Base-by-base conservation (phyloP, 2,888 invertebrate genomes). In the Rhabditoides inermis region DNA sequence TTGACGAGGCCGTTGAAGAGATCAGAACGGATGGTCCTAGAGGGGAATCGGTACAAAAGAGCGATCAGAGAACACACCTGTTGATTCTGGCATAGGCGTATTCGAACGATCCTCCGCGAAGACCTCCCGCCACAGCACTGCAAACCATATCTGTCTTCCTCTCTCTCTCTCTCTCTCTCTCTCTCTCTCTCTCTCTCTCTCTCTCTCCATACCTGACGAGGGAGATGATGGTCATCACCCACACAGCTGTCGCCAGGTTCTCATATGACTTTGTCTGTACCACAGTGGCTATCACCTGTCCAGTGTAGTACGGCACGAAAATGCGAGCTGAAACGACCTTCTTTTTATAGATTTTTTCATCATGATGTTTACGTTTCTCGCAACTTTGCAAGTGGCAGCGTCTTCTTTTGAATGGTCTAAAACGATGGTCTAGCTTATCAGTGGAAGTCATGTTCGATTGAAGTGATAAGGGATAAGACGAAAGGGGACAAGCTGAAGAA, bases 291-390 rank as follows among this genome's bases (percentile, higher is more conserved):
- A 79, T 78, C 28, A 79, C 78, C 53, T 76, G 71, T 32, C 66
- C 66, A 1, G 78, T 78, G 62, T 75, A 79, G 64, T 69, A 79
- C 5, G 79, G 78, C 2, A 78, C 74, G 63, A 79, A 79, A 45
- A 79, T 77, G 47, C 78, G 71, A 32, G 77, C 77, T 73, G 51
- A 45, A 71, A 56, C 4, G n/a, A n/a, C n/a, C n/a, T n/a, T n/a
- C n/a, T n/a, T n/a, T n/a, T n/a, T n/a, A n/a, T n/a, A n/a, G n/a
- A n/a, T n/a, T n/a, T n/a, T n/a, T n/a, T n/a, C n/a, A n/a, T n/a
- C n/a, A n/a, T n/a, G n/a, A n/a, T n/a, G n/a, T n/a, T n/a, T n/a
- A n/a, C n/a, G n/a, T n/a, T n/a, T n/a, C n/a, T n/a, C n/a, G n/a
- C n/a, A n/a, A n/a, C n/a, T n/a, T n/a, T n/a, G n/a, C n/a, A n/a